phyloP scores from a whole-genome alignment of 1,140 invertebrate species.

The Vanessa tameamea region DNA sequence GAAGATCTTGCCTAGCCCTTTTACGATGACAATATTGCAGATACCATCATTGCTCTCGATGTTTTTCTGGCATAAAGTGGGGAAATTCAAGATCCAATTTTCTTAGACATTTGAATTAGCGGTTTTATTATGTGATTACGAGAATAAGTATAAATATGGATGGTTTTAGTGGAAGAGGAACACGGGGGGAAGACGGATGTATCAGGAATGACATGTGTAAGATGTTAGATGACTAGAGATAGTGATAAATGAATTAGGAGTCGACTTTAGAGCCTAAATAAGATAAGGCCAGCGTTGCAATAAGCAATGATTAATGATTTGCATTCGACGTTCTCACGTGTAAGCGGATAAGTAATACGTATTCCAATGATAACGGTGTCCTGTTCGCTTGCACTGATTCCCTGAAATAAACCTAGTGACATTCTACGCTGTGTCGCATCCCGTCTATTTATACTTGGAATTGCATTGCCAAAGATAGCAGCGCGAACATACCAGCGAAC shows the following conservation, averaged over 20 bases:
- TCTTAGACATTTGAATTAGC: no score
- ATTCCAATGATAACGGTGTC: slow-evolving; percentile 39
- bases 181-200: no score
- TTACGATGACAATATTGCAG: neutral
- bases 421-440: slow-evolving; percentile 32
- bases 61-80: neutral
- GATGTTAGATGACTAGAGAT: no score
- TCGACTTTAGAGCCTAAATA: no score
- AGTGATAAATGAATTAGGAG: no score
- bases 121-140: no score
- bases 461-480: slow-evolving; percentile 26
- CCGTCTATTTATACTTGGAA: slow-evolving; percentile 44
- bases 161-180: no score
- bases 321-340: slow-evolving; percentile 27
- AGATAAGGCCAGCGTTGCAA: no score
- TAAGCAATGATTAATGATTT: no score
- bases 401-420: slow-evolving; percentile 43
- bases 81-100: neutral
- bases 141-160: no score
- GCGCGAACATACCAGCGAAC: neutral
- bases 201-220: no score
- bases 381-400: slow-evolving; percentile 41
- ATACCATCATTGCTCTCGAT: neutral
- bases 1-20: slow-evolving; percentile 3
- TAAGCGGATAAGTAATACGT: slow-evolving; percentile 33